Base-by-base conservation (phyloP, 2,888 invertebrate genomes). In the Cylindroiulus punctatus region DNA sequence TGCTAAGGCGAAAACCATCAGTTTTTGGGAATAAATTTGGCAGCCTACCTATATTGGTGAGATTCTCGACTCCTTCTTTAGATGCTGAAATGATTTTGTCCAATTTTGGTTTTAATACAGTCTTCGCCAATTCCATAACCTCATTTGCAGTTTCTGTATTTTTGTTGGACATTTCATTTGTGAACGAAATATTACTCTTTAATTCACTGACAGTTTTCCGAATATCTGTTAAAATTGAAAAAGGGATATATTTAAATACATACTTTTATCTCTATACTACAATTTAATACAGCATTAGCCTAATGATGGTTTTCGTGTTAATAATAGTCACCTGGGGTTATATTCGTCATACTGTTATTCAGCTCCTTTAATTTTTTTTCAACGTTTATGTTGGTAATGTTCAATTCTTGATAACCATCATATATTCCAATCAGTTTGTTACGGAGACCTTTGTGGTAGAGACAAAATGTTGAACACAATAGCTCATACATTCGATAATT, bases 21-120 rank as follows among this genome's bases (percentile, higher is more conserved):
- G 76, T 26, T 76, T 3, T 12, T 76, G 57, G 57, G 44, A 3
- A 44, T 76, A 8, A 76, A 65, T 65, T 26, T 26, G 26, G 1
- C 8, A 26, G 10, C 26, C 2, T 85, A 85, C 85, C 44, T 42
- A 65, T 85, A n/a, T 85, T 57, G 36, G 32, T 81, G n/a, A 85
- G 85, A n/a, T 85, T 85, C 19, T 85, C 81, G 22, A 85, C 81
- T n/a, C 85, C 85, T 36, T 76, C 81, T 32, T 36, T 65, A 12
- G 85, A 85, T 1, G 85, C 85, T 1, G 47, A 14, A 7, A 44
- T 44, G 42, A 85, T 44, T 52, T 42, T 36, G n/a, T 52, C 47
- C n/a, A 85, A 30, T 85, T 85, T 85, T 19, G 85, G 85, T 85
- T 40, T 44, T 44, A 83, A 44, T 40, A 22, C 40, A 1, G 19